Percentiles rank a stretch among this genome's conserved stretches.
These are phyloP conservation scores for Heteropelma amictum DNA, from an alignment of 2,888 invertebrate genomes.

Conservation along the genomic window DNA sequence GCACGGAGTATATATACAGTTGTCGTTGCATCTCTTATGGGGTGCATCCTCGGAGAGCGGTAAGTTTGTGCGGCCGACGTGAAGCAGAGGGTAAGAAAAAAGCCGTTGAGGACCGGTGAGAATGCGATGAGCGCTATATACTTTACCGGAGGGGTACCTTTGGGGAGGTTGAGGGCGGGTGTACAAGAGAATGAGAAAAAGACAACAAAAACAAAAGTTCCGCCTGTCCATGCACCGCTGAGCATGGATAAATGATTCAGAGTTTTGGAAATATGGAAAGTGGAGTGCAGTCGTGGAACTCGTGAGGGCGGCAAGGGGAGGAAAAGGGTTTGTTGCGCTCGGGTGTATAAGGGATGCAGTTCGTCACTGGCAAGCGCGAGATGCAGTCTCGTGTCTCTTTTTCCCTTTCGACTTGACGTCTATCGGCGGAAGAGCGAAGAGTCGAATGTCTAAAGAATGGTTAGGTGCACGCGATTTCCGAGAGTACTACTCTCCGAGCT, in stretches of 20 bases:
- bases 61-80: slow-evolving; percentile 31
- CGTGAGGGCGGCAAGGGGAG: too few species aligned
- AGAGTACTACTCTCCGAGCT: slow-evolving; percentile 59
- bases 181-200: slow-evolving; percentile 28
- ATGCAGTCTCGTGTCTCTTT: slow-evolving; percentile 21
- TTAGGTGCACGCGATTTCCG: slow-evolving; percentile 62
- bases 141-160: slow-evolving; percentile 34
- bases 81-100: neutral
- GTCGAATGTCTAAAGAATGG: slow-evolving; percentile 13
- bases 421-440: slow-evolving; percentile 41
- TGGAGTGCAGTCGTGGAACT: slow-evolving; percentile 61
- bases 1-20: slow-evolving; percentile 58
- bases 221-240: slow-evolving; percentile 68
- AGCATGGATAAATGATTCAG: slow-evolving; percentile 74
- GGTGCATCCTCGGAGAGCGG: slow-evolving; percentile 57
- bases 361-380: slow-evolving; percentile 26
- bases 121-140: slow-evolving; percentile 29
- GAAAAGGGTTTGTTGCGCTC: slow-evolving; percentile 18
- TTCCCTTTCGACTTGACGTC: slow-evolving; percentile 16
- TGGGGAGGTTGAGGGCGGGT: slow-evolving; percentile 7
- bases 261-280: slow-evolving; percentile 74
- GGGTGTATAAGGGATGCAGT: slow-evolving; percentile 27
- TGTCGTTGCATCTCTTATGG: slow-evolving; percentile 63
- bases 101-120: slow-evolving; percentile 9
- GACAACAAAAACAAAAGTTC: slow-evolving; percentile 17